Evolutionary conservation across 2,797 vertebrate species (phyloP), one percentile per base, ranked within the genome.

Genomic region (Oryzias dopingdopingensis): DNA sequence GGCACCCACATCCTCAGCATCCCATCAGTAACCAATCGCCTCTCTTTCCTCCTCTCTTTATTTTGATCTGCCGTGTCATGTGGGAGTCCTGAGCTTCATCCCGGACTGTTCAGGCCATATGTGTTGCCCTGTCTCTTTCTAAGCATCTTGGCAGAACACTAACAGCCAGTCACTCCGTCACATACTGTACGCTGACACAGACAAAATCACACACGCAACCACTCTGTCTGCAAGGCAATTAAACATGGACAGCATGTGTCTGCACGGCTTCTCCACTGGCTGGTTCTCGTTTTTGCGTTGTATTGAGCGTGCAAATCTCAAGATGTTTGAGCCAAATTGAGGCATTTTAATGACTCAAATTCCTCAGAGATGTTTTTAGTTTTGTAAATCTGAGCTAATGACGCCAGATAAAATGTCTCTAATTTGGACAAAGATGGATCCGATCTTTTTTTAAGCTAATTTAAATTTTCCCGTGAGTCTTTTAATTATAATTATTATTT

Each of bases 31-130:
- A 37, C 8, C 32, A 37, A 8, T 13, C 18, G 15, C 51, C 7
- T 65, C 50, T 67, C 62, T 65, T 37, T 37, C 4, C 59, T 57
- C 56, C 50, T 40, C 5, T 49, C 71, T 72, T 82, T 82, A 82
- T 81, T 81, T 82, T 77, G 77, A 75, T 84, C 76, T 71, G 49
- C 64, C 42, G 42, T 77, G 81, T 80, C 82, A 85, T 79, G 78
- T 84, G 74, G 78, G 79, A 83, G 78, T 80, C 80, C 67, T 77
- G 68, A 76, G 77, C 61, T 75, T 57, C 71, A 76, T 81, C 77
- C 67, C 76, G 53, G 46, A 84, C 84, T 82, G 82, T 84, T 84
- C 60, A 14, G 59, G 74, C 82, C 84, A 85, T 84, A 85, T 85
- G 84, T 76, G 79, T 71, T 80, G 70, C 74, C 74, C 57, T 67